Conservation (phyloP, 2,113 vertebrate species). For the Pseudopipra pipra region DNA sequence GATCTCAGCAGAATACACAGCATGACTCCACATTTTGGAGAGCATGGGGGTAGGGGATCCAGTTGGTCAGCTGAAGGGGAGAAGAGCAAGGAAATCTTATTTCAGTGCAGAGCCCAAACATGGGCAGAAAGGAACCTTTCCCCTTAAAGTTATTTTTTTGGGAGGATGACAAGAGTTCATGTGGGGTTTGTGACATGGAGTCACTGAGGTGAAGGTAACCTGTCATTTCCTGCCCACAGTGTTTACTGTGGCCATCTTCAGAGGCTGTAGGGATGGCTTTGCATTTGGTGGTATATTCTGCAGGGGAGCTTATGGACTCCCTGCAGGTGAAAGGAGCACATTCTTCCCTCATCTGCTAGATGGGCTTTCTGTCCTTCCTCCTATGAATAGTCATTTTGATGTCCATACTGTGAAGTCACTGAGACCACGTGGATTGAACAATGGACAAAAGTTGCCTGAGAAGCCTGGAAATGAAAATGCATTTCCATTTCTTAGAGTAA, state of each 20-base stretch:
- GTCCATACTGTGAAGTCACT: not conserved
- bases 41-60: accelerated
- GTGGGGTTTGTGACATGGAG: not conserved
- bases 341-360: not conserved
- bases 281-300: not conserved
- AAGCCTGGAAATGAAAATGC: not conserved
- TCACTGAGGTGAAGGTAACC: not conserved
- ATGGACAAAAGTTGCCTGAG: not conserved
- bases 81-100: not conserved
- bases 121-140: not conserved
- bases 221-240: not conserved
- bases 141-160: not conserved
- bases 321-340: not conserved
- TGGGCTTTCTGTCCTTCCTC: not conserved
- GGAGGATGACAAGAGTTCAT: not conserved
- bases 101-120: not conserved
- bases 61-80: not conserved
- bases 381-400: not conserved
- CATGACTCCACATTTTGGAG: not conserved
- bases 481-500: not conserved
- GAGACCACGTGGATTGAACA: not conserved
- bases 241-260: not conserved
- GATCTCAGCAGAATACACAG: not conserved
- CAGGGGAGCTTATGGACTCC: not conserved
- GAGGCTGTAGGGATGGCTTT: not conserved